phyloP scores from a whole-genome alignment of 1,140 invertebrate species.

The Brachionus manjavacas region DNA sequence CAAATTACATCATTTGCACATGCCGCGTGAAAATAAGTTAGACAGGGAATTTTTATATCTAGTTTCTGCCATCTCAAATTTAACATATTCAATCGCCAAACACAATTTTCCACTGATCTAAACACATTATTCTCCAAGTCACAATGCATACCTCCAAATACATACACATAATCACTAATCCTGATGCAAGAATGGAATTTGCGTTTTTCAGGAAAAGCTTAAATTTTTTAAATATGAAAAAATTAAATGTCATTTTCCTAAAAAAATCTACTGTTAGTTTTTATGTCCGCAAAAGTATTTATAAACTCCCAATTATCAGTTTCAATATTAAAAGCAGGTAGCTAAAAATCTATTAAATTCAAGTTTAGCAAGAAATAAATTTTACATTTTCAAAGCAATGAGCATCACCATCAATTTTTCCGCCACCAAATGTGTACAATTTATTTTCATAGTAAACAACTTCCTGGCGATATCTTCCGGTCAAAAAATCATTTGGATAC shows the following conservation, averaged over 20 bases:
- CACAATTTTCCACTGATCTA: constrained; percentile 16
- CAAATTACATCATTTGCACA: constrained; percentile 5
- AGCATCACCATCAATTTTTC: constrained; percentile 23
- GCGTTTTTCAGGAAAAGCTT: constrained; percentile 18
- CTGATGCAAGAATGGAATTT: constrained; percentile 38
- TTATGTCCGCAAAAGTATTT: background rate
- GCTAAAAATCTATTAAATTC: background rate
- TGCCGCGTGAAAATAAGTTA: constrained; percentile 42
- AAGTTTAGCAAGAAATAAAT: background rate
- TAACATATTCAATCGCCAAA: constrained; percentile 16
- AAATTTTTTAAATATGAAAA: background rate
- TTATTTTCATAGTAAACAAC: constrained; percentile 2
- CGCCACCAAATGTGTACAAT: constrained; percentile 40
- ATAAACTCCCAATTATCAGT: constrained; percentile 35
- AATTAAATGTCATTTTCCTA: background rate
- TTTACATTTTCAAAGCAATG: constrained; percentile 9
- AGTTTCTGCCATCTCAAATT: background rate
- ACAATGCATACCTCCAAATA: constrained; percentile 34
- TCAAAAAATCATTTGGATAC: constrained; percentile 22
- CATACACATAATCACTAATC: background rate
- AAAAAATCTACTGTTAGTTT: background rate
- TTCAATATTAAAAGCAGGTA: constrained; percentile 41
- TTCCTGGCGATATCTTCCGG: constrained; percentile 18
- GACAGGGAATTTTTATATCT: background rate
- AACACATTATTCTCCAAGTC: background rate